A percentile compares a stretch with the other conserved stretches of the same genome.
These are phyloP conservation scores for Aurelia sp. DNA, from an alignment of 30 jellyfish, hydroid and myxozoan genomes.

Conservation along the genomic window DNA sequence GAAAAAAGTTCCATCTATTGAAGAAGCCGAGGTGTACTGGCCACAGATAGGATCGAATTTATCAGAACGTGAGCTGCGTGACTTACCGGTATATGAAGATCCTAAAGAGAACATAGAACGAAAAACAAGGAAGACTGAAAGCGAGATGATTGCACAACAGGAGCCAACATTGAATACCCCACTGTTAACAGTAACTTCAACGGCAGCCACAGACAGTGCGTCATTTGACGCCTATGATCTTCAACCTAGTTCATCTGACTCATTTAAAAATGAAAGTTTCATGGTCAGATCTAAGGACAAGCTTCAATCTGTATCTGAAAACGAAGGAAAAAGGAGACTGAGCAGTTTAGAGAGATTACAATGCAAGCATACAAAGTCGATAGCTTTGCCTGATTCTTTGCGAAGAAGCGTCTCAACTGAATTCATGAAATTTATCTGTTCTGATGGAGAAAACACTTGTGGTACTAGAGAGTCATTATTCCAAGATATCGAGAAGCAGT, in stretches of 20 bases:
- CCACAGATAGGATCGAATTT: not conserved
- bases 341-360: conserved; percentile 36
- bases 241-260: not conserved
- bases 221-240: not conserved
- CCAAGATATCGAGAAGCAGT: conserved; percentile 6
- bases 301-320: not conserved
- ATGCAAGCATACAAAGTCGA: conserved; percentile 50
- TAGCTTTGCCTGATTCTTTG: conserved; percentile 53
- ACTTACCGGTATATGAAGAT: not conserved
- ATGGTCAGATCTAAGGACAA: not conserved
- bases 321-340: conserved; percentile 1
- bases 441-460: not conserved
- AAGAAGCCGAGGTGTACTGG: not conserved
- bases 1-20: not conserved
- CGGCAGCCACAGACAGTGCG: not conserved
- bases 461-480: not conserved
- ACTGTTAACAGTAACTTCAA: not conserved
- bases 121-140: too few species aligned
- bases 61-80: conserved; percentile 3
- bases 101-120: not conserved
- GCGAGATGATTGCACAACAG: not conserved
- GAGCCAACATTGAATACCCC: not conserved
- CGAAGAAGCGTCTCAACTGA: conserved; percentile 50
- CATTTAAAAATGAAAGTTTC: not conserved
- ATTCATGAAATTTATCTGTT: not conserved